Evolutionary conservation across 2,797 vertebrate genomes (phyloP), one percentile per base, ranked within the genome.

Genomic region (Lindbergichthys nudifrons): DNA sequence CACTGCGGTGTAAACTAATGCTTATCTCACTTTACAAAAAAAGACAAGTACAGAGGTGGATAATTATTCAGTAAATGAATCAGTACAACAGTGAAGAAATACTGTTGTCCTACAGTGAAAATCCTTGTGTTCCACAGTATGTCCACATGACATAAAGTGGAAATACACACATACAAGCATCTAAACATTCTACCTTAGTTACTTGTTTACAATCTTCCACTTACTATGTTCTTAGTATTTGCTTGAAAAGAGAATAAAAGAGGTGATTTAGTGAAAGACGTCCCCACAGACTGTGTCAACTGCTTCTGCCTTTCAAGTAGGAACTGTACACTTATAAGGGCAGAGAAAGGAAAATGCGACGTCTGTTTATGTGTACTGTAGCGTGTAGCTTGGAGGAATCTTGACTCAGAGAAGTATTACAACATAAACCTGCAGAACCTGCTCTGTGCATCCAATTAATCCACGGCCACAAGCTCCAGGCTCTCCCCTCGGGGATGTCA

Each of bases 361-460:
- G 41, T 58, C 51, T 80, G 81, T 87, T 88, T 73, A 61, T 66
- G 88, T 75, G 83, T 84, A 84, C 23, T 70, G 83, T 84, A 79
- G 84, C 87, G 78, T 86, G 83, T 23, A 83, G 64, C 69, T 65
- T 69, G 26, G 59, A 74, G 91, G 81, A 85, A 85, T 88, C 84
- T 48, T 78, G 61, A 87, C 63, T 85, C 66, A 62, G 30, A 23
- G 50, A 67, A 48, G 32, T 65, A 72, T 80, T 83, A 87, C 75
- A 68, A 53, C 46, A 77, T 42, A 36, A 85, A 82, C 87, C 70
- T 36, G 86, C 77, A 80, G 68, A 92, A 87, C 93, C 87, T 67
- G 90, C 83, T 90, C 68, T 41, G 66, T 84, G 30, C 10, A 58
- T 86, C 83, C 74, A 79, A 89, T 90, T 80, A 85, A 52, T 84